These are phyloP conservation scores for Astreopora myriophthalma DNA, from an alignment of 64 coral and sea anemone genomes.

Conservation along the genomic window DNA sequence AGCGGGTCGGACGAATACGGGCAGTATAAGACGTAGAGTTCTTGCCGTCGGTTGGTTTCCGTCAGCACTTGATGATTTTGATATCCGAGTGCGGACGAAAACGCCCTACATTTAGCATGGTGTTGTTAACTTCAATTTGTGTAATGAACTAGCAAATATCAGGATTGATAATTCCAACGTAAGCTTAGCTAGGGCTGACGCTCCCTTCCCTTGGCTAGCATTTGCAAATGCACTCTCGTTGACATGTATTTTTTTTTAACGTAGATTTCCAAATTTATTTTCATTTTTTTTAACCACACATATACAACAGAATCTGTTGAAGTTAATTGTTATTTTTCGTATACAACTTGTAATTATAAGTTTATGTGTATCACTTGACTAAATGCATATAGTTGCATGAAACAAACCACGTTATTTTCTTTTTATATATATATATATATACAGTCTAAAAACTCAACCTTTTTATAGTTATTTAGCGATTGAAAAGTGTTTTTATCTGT, in stretches of 20 bases:
- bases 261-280: background rate
- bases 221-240: too few species aligned
- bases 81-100: too few species aligned
- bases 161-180: too few species aligned
- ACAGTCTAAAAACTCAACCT: background rate
- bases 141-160: too few species aligned
- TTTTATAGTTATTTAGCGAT: background rate
- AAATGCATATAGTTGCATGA: conserved; percentile 11
- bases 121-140: background rate
- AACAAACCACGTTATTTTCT: background rate
- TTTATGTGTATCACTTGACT: background rate
- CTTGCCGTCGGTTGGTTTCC: background rate
- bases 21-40: background rate
- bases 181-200: too few species aligned
- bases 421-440: too few species aligned
- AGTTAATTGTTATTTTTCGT: background rate
- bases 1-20: conserved; percentile 24
- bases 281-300: background rate
- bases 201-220: too few species aligned
- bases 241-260: too few species aligned
- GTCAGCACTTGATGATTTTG: too few species aligned
- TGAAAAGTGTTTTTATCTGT: too few species aligned
- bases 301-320: background rate
- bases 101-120: background rate
- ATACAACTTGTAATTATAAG: too few species aligned